Evolutionary conservation across 2,113 vertebrate genomes (phyloP).

Genomic region (Mesoclemmys tuberculata): DNA sequence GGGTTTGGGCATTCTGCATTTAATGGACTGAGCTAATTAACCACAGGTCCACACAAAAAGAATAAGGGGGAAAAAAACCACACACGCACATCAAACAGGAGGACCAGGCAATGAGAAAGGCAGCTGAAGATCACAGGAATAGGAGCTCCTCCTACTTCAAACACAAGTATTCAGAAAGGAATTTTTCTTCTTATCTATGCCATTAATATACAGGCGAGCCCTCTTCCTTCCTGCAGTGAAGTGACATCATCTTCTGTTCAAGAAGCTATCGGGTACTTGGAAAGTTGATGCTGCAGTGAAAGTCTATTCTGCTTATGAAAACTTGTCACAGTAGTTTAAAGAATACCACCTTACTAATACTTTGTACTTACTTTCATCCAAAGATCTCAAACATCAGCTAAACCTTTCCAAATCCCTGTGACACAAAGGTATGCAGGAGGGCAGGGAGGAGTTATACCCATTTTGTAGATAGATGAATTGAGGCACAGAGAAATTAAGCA

Average conservation of each 20-base stretch:
- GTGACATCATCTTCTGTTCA: slow-evolving; percentile 23
- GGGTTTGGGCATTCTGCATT: slow-evolving; percentile 45
- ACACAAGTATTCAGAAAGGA: slow-evolving; percentile 32
- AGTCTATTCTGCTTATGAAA: background rate
- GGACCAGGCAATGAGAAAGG: slow-evolving; percentile 50
- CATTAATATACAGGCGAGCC: slow-evolving; percentile 16
- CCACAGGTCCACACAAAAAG: slow-evolving; percentile 31
- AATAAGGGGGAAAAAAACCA: background rate
- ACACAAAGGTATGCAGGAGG: background rate
- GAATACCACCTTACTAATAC: background rate
- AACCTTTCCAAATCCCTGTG: background rate
- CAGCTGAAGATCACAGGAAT: slow-evolving; percentile 23
- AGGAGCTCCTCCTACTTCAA: slow-evolving; percentile 48
- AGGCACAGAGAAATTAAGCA: background rate
- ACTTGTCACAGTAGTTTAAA: background rate
- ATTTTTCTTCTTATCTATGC: slow-evolving; percentile 15
- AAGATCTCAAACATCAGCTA: background rate
- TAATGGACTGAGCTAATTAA: slow-evolving; percentile 57
- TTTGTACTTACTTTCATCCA: background rate
- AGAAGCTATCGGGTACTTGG: background rate
- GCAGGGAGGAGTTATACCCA: background rate
- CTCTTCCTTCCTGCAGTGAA: slow-evolving; percentile 40
- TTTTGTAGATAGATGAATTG: background rate
- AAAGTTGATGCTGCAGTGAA: background rate
- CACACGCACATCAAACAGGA: slow-evolving; percentile 51